Base-by-base conservation (phyloP, 2,797 vertebrate genomes). In the Propithecus deckenii region DNA sequence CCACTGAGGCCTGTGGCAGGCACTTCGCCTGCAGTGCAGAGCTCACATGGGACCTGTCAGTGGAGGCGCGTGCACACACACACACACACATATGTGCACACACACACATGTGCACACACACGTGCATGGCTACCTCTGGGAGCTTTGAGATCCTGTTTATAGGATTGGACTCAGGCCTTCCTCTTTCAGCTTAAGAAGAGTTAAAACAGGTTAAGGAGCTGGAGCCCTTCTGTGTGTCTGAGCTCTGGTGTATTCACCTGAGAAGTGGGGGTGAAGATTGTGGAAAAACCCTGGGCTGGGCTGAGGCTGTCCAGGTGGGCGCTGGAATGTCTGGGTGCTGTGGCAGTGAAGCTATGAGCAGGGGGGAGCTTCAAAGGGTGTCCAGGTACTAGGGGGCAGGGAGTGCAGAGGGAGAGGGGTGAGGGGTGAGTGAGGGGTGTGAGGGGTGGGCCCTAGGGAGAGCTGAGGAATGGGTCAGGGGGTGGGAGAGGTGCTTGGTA, bases 11-110 rank as follows among this genome's bases (percentile, higher is more conserved):
- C 98, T 97, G 84, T 93, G 97, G 97, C 97, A 97, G 97, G 97
- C 97, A 98, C 97, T 97, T 98, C 97, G 98, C 96, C 98, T 96
- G 96, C 97, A 98, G 97, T 93, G 92, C 96, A 97, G 98, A 97
- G 97, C 97, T 98, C 71, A 75, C 97, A 65, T 91, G 97, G 95
- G 96, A 96, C 97, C 97, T 98, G 92, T 95, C 93, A 96, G 86
- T 96, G 41, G 23, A 38, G 43, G 28, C 28, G 7, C 3, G 22
- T 28, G 22, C 4, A 4, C 41, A 23, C 22, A 1, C 35, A 41
- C 41, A 17, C 13, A 12, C 35, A 41, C n/a, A 30, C 14, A 4
- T 25, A 32, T 20, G 5, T 4, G 48, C 14, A 41, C 41, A 13
- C 38, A n/a, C n/a, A 32, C 10, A 1, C 28, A 17, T 22, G 6